These are phyloP conservation scores for Holotrichia oblita DNA, from an alignment of 1,140 invertebrate genomes.

Conservation along the genomic window DNA sequence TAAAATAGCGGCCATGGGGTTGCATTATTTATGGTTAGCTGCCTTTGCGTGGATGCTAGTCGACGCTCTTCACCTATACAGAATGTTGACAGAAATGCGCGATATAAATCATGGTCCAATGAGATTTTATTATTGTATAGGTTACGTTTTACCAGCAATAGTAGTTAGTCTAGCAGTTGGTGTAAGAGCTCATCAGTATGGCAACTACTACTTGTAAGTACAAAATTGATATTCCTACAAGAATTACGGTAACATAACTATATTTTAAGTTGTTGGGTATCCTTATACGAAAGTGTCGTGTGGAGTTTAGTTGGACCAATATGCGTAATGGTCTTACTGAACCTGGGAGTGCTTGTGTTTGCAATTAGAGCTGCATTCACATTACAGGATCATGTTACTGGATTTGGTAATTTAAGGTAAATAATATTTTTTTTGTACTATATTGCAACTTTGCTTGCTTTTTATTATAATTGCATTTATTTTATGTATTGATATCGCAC, in stretches of 20 bases:
- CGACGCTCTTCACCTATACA: constrained; percentile 90
- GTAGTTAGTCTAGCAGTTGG: constrained; percentile 91
- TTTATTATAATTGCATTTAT: too few species aligned
- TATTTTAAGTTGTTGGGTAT: constrained; percentile 89
- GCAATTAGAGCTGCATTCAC: constrained; percentile 91
- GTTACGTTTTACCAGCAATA: constrained; percentile 93
- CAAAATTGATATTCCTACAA: neutral
- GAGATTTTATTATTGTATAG: constrained; percentile 93
- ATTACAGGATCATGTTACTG: constrained; percentile 87
- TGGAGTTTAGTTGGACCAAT: constrained; percentile 92
- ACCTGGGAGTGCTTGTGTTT: constrained; percentile 82
- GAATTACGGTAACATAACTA: neutral
- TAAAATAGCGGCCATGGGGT: constrained; percentile 88
- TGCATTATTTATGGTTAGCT: constrained; percentile 93
- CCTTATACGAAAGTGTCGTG: constrained; percentile 88
- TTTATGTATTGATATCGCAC: too few species aligned
- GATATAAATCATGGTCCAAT: constrained; percentile 96
- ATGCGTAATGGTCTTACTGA: constrained; percentile 77
- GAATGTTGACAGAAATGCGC: constrained; percentile 94
- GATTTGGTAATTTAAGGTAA: constrained; percentile 87
- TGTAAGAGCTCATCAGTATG: constrained; percentile 94
- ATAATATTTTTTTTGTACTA: neutral
- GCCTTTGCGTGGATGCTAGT: constrained; percentile 92
- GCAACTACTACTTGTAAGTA: constrained; percentile 91
- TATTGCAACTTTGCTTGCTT: neutral